Percentiles rank a stretch among this genome's conserved stretches.
Conservation (phyloP, 2,888 invertebrate genomes). For the Lagria hirta region DNA sequence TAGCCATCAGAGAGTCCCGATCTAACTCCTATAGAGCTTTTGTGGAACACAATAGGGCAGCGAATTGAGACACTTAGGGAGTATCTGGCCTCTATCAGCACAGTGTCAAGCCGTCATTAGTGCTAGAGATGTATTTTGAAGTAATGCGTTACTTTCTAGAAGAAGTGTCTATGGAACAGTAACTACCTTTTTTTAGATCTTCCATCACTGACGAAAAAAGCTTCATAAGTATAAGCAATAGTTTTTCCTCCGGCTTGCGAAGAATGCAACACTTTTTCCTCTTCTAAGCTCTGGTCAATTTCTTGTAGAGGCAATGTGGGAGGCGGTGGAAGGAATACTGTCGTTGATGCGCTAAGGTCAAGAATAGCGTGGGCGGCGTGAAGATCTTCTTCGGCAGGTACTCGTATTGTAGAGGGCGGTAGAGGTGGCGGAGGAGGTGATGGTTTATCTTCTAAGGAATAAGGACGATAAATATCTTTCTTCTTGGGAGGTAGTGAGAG, state of each 20-base stretch:
- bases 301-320: conserved; percentile 31
- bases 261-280: conserved; percentile 14
- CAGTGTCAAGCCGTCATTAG: too few species aligned
- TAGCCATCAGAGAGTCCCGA: too few species aligned
- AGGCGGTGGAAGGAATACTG: conserved; percentile 66
- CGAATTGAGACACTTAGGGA: too few species aligned
- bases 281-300: conserved; percentile 3
- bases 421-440: conserved; percentile 42
- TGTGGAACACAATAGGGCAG: too few species aligned
- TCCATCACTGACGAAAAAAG: conserved; percentile 88
- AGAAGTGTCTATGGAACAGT: too few species aligned
- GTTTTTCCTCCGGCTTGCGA: conserved; percentile 61
- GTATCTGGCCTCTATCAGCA: too few species aligned
- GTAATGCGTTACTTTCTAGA: too few species aligned
- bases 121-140: too few species aligned
- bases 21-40: too few species aligned
- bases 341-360: conserved; percentile 84
- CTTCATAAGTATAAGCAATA: conserved; percentile 86
- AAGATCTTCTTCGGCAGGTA: conserved; percentile 77
- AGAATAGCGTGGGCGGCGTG: conserved; percentile 88
- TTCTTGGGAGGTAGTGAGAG: conserved; percentile 85
- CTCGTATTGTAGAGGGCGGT: conserved; percentile 58
- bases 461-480: conserved; percentile 88
- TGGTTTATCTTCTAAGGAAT: conserved; percentile 73
- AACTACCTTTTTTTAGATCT: conserved; percentile 66